Base-by-base conservation (phyloP, 2,113 vertebrate species). In the Lamprologus tigripictilis region DNA sequence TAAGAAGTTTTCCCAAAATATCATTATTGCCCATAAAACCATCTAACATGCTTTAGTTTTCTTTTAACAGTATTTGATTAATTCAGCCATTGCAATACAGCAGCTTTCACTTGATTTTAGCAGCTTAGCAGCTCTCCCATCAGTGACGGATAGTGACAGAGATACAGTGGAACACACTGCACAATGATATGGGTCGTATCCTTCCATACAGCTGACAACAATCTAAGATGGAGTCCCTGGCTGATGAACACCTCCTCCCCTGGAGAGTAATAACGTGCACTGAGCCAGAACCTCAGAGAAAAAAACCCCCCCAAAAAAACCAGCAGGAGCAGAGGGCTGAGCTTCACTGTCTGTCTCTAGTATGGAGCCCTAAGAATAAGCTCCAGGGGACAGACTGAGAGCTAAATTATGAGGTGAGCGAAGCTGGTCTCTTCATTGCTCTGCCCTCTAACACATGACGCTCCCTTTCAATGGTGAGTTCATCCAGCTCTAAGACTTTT, bases 191-290 rank as follows among this genome's bases (percentile, higher is more conserved):
- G 66, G 87, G 80, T 83, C 82, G 54, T 78, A 86, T 91, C 86
- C 86, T 81, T 82, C 87, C 68, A 53, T 28, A 49, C 63, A 83
- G 80, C 88, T 82, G 88, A 89, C 92, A 89, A 92, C 90, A 85
- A 88, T 92, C 86, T 87, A 76, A 93, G 84, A 91, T 92, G 84
- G 89, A 89, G 89, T 86, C 82, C 55, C 57, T 82, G 83, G 88
- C 92, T 92, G 88, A 90, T 92, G 91, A 93, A 90, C 84, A 91
- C 87, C 88, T 85, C 89, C 85, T 86, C 53, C 89, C 71, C 84
- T 86, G 66, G 66, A 49, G 83, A 91, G 86, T 90, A 90, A 95
- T 93, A 91, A 90, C 4, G 12, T 87, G 87, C 86, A 68, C 86
- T 90, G 88, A 94, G 87, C 87, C 89, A 90, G 86, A 93, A 92